A percentile compares a stretch with the other conserved stretches of the same genome.
phyloP scores from a whole-genome alignment of 2,888 invertebrate species.

The Palloptera scutellata region DNA sequence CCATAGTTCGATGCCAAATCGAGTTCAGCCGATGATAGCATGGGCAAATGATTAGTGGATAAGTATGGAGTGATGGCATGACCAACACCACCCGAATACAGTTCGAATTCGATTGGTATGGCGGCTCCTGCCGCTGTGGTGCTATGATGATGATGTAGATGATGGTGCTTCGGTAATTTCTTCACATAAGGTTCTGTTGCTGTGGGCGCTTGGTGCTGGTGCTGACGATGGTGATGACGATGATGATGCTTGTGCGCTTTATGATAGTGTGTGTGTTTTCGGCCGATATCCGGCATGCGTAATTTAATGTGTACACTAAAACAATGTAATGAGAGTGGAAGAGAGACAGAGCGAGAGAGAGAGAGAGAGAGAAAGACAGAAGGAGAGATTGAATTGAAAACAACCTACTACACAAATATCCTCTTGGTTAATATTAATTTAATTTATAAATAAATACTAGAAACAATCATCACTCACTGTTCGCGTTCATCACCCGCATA shows the following conservation, averaged over 20 bases:
- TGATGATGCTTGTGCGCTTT: conserved; percentile 46
- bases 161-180: conserved; percentile 35
- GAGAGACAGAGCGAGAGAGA: too few relatives aligned
- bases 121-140: conserved; percentile 1
- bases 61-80: conserved; percentile 20
- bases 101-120: conserved; percentile 6
- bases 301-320: conserved; percentile 56
- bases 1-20: conserved; percentile 46
- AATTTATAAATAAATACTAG: conserved; percentile 11
- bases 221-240: conserved; percentile 34
- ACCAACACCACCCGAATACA: not conserved
- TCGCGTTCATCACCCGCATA: conserved; percentile 46
- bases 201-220: conserved; percentile 13
- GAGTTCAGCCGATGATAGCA: conserved; percentile 10
- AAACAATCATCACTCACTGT: conserved; percentile 45
- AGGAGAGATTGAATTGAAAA: not conserved
- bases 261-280: conserved; percentile 50
- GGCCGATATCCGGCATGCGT: conserved; percentile 53
- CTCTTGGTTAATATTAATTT: conserved; percentile 13
- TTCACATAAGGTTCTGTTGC: not conserved
- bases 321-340: not conserved
- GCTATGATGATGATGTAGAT: conserved; percentile 25
- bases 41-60: conserved; percentile 18
- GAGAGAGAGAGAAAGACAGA: conserved; percentile 11
- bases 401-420: not conserved